Base-by-base conservation (phyloP, 2,797 vertebrate genomes). In the Cryptoblepharus egeriae region DNA sequence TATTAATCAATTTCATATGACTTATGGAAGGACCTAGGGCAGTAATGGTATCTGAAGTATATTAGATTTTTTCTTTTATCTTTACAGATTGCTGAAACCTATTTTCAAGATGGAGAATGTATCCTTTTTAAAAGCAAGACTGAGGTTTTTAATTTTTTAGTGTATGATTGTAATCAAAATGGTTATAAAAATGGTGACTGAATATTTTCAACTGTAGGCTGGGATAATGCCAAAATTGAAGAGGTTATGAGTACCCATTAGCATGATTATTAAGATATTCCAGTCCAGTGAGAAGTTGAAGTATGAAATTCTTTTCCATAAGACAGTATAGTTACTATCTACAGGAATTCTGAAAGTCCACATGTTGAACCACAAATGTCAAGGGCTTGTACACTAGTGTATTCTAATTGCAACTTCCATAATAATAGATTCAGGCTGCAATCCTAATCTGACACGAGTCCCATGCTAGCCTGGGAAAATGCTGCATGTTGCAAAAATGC, bases 21-120 rank as follows among this genome's bases (percentile, higher is more conserved):
- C n/a, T n/a, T n/a, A n/a, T n/a, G n/a, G n/a, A n/a, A n/a, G n/a
- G n/a, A n/a, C n/a, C n/a, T n/a, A n/a, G n/a, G n/a, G n/a, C n/a
- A n/a, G n/a, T n/a, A n/a, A n/a, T n/a, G n/a, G n/a, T n/a, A n/a
- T n/a, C n/a, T n/a, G n/a, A n/a, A n/a, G n/a, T n/a, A 85, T 90
- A 83, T 39, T n/a, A 45, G n/a, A 87, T 15, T 90, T 7, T n/a
- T 83, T 85, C 83, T 85, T 79, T 55, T 76, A 71, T 80, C 87
- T 86, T 74, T 92, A 71, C 95, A 99, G 98, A 97, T 99, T 91
- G 98, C 98, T 4, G 98, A 99, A 89, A 96, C 96, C 77, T 98
- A 98, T 94, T 97, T 98, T 90, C 96, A 96, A 87, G 96, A 97
- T 39, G 95, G 97, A 89, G 97, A 99, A 86, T 99, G 98, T 99